These are phyloP conservation scores for Oncorhynchus mykiss DNA, from an alignment of 2,113 vertebrate genomes.

Conservation along the genomic window DNA sequence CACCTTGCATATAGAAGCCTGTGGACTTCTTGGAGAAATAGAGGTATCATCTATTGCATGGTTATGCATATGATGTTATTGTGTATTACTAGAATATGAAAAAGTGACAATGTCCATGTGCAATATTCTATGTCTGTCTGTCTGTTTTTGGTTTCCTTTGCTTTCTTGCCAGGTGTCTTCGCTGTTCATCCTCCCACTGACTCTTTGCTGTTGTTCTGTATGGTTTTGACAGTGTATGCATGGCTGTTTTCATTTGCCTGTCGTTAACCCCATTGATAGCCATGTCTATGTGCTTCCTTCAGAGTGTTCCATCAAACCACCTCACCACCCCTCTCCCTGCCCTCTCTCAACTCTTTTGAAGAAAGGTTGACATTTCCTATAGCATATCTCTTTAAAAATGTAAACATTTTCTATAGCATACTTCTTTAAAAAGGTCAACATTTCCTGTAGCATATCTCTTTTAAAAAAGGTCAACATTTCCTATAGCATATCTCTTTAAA, in stretches of 20 bases:
- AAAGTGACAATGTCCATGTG: slow-evolving; percentile 85
- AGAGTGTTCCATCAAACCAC: background rate
- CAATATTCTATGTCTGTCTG: slow-evolving; percentile 86
- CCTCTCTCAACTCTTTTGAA: background rate
- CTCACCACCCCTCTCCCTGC: background rate
- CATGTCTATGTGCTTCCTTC: background rate
- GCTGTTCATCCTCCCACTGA: background rate
- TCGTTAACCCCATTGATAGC: background rate
- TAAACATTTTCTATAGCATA: too few relatives aligned
- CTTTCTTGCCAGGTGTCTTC: slow-evolving; percentile 2
- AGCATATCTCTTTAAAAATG: too few relatives aligned
- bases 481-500: too few relatives aligned
- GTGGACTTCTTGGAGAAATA: slow-evolving; percentile 47
- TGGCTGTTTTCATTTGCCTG: slow-evolving; percentile 24
- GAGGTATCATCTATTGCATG: slow-evolving; percentile 87
- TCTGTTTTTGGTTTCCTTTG: slow-evolving; percentile 44
- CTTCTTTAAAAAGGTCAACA: too few relatives aligned
- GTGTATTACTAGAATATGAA: slow-evolving; percentile 83
- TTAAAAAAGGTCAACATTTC: too few relatives aligned
- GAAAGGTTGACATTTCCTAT: too few relatives aligned
- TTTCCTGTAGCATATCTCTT: too few relatives aligned
- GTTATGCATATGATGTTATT: slow-evolving; percentile 80
- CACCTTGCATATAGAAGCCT: slow-evolving; percentile 86
- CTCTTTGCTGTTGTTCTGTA: slow-evolving; percentile 11
- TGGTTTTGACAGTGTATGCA: slow-evolving; percentile 11